Evolutionary conservation across 2,113 vertebrate genomes (phyloP), one percentile per base, ranked within the genome.

Genomic region (Argyrosomus japonicus): DNA sequence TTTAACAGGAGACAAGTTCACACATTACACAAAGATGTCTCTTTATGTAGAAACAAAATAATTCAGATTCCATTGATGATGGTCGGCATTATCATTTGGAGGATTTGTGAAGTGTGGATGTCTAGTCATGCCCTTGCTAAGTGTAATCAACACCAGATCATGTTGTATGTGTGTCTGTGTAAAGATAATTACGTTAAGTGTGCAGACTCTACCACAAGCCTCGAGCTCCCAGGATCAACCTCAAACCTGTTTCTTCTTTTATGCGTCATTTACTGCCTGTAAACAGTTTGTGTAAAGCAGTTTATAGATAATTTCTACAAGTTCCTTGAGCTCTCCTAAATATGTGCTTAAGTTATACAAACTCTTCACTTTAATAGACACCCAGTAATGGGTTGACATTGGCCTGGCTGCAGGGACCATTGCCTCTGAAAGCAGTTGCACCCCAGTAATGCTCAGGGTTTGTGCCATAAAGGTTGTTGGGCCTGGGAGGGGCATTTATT

Each of bases 231-330:
- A 88, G 81, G 73, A 47, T 78, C 64, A 75, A 84, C 86, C 70
- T 85, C 83, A 88, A 91, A 90, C 90, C 82, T 89, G 84, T 85
- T 94, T 92, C 81, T 85, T 89, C 82, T 92, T 94, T 92, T 82
- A 91, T 91, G 92, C 89, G 68, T 88, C 88, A 91, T 93, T 94
- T 93, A 92, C 89, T 88, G 89, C 86, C 80, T 84, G 88, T 93
- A 92, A 94, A 94, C 90, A 90, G 89, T 90, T 90, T 89, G 87
- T 81, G 84, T 93, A 85, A 94, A 94, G 88, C 54, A 43, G 77
- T 93, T 95, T 92, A 94, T 92, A 85, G 91, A 91, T 89, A 60
- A 93, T 93, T 92, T 86, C 56, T 83, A 86, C 74, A 79, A 67
- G 18, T 87, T 89, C 77, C 65, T 69, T 51, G 19, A 80, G 81